A percentile compares a stretch with the other conserved stretches of the same genome.
phyloP scores from a whole-genome alignment of 2,797 vertebrate genomes.

The Peromyscus aztecus region DNA sequence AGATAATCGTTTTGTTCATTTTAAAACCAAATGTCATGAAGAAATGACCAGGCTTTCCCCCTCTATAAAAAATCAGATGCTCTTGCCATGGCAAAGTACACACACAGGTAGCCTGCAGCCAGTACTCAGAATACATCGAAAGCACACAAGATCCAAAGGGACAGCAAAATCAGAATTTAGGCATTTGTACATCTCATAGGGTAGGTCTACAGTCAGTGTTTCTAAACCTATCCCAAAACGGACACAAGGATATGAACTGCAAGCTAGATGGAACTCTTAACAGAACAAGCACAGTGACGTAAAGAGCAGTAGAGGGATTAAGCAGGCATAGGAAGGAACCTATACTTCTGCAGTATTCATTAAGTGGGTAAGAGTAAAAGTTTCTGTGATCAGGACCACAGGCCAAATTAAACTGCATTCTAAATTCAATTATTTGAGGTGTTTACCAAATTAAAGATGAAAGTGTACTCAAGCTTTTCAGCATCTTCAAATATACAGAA shows the following conservation, averaged over 20 bases:
- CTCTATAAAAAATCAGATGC: not conserved
- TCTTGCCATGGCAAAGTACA: conserved; percentile 26
- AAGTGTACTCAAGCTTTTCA: not conserved
- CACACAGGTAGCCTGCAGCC: not conserved
- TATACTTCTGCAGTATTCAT: not conserved
- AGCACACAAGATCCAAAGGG: not conserved
- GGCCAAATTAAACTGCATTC: conserved; percentile 4
- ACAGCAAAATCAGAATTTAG: not conserved
- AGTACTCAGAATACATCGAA: conserved; percentile 13
- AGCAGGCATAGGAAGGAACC: not conserved
- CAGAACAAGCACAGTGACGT: not conserved
- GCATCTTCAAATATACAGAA: conserved; percentile 7
- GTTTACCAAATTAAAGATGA: not conserved
- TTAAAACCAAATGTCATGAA: conserved; percentile 41
- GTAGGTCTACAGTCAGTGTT: not conserved
- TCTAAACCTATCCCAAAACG: conserved; percentile 41
- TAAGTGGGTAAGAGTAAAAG: not conserved
- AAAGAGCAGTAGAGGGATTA: not conserved
- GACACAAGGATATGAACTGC: not conserved
- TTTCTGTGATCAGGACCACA: not conserved
- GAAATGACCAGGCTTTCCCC: not conserved
- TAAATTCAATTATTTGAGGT: not conserved
- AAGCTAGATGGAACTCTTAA: conserved; percentile 4
- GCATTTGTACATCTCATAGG: not conserved
- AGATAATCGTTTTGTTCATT: conserved; percentile 43